These are phyloP conservation scores for Rotaria socialis DNA, from an alignment of 2,888 invertebrate species.

Conservation along the genomic window DNA sequence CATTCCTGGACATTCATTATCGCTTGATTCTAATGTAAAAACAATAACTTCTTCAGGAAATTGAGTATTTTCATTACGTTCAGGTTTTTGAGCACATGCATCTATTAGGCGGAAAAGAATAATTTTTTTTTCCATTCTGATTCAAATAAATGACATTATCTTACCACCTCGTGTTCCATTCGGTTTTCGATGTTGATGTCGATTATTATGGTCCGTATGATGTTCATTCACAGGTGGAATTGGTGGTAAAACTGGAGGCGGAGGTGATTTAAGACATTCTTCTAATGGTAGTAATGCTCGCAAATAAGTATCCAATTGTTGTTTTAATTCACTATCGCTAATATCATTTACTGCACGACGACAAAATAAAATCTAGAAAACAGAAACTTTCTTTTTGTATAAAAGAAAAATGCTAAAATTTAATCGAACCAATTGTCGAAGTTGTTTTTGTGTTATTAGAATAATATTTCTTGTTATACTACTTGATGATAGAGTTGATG, in stretches of 20 bases:
- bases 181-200: neutral
- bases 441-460: constrained; percentile 29
- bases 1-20: constrained; percentile 68
- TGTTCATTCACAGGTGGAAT: neutral
- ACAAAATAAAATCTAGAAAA: neutral
- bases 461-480: neutral
- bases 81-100: neutral
- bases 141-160: neutral
- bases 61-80: neutral
- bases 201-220: neutral
- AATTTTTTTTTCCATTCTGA: neutral
- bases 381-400: neutral
- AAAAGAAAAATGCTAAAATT: neutral
- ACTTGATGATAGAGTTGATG: neutral
- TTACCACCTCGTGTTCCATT: neutral
- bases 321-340: constrained; percentile 4
- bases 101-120: neutral
- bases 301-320: neutral
- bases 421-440: neutral
- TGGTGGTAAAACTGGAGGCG: neutral
- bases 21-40: constrained; percentile 56
- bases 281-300: neutral
- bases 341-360: neutral
- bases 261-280: neutral
- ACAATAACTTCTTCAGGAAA: neutral